Base-by-base conservation (phyloP, 2,113 vertebrate genomes). In the Taurulus bubalis region DNA sequence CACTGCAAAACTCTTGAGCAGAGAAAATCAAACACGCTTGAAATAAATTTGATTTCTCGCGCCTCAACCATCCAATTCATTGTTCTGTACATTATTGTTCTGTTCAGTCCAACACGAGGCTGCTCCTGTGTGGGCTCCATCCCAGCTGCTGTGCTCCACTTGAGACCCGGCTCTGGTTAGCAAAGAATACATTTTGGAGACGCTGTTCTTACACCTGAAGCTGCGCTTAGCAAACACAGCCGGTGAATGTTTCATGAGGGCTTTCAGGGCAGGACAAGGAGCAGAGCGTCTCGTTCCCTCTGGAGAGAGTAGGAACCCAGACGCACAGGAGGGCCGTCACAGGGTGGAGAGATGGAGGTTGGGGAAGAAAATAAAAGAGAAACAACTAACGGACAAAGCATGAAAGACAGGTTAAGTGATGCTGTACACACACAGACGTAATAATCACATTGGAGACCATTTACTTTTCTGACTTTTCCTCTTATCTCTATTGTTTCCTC, bases 241-340 rank as follows among this genome's bases (percentile, higher is more conserved):
- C 28, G 49, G 69, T 86, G 56, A 75, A 86, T 72, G 73, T 62
- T 86, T 82, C 10, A 85, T 88, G 26, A 56, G 15, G 16, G 55
- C 70, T 53, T 63, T 56, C 22, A 73, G 58, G 49, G 76, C 7
- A 73, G 73, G 75, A 80, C 71, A 47, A 66, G 65, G 22, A 70
- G 71, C 71, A 63, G 42, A 74, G 28, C n/a, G 12, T n/a, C 66
- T 67, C 45, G 20, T 60, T 82, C 67, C 66, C 63, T 51, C 30
- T 34, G 71, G 24, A 8, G 18, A 34, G 26, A 6, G 34, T 10
- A 45, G 2, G 32, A 47, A 42, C 22, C 28, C 55, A 38, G 42
- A 49, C 18, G n/a, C 20, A 0, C 10, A 67, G 18, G 38, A 63
- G 47, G 56, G 60, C 38, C 38, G 58, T 56, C n/a, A 63, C 14